Percentiles rank a stretch among this genome's conserved stretches.
Conservation (phyloP, 2,888 invertebrate species). For the Drosophila greeni region DNA sequence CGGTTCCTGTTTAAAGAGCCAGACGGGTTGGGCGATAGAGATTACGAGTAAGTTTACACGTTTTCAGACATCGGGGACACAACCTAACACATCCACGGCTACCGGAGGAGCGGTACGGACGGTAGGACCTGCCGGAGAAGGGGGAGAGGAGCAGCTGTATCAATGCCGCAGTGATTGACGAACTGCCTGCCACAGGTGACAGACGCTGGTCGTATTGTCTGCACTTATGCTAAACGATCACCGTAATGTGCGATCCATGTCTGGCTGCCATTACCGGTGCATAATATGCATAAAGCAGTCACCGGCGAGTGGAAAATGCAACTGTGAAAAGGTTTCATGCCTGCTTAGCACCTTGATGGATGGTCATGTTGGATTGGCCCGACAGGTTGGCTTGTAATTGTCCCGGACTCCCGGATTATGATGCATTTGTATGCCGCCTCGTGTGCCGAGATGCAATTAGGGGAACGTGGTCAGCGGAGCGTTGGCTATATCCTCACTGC, state of each 20-base stretch:
- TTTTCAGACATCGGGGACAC: conserved; percentile 34
- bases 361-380: conserved; percentile 28
- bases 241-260: conserved; percentile 38
- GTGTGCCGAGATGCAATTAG: conserved; percentile 33
- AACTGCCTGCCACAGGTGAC: conserved; percentile 27
- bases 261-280: conserved; percentile 32
- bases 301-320: conserved; percentile 30
- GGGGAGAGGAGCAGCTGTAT: neutral
- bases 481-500: conserved; percentile 16
- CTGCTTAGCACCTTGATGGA: conserved; percentile 53
- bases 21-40: conserved; percentile 28
- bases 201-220: conserved; percentile 35
- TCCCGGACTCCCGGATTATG: conserved; percentile 22
- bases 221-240: conserved; percentile 40
- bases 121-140: neutral
- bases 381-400: conserved; percentile 42
- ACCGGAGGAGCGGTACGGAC: neutral
- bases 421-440: conserved; percentile 38
- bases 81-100: conserved; percentile 29
- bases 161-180: conserved; percentile 40
- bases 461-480: conserved; percentile 36
- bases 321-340: conserved; percentile 49
- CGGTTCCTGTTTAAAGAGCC: conserved; percentile 31
- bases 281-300: conserved; percentile 48
- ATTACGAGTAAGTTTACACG: conserved; percentile 51